Evolutionary conservation across 2,888 invertebrate genomes (phyloP).

Genomic region (Myopa testacea): DNA sequence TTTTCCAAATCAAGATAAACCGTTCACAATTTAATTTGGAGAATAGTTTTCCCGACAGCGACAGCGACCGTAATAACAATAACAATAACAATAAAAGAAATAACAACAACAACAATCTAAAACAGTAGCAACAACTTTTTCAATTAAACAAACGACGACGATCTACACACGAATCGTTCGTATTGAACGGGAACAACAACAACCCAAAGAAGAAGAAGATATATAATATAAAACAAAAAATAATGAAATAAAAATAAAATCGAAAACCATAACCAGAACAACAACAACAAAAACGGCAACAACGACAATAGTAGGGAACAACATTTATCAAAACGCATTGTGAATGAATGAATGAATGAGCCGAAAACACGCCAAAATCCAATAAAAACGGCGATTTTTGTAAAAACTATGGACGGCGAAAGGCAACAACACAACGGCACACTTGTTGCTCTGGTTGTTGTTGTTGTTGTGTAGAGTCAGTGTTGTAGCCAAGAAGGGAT

Average conservation of each 20-base stretch:
- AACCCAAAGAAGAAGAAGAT: background rate
- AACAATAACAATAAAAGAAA: slow-evolving; percentile 6
- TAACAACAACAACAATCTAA: too few species aligned
- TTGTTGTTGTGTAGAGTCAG: background rate
- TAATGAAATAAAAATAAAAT: background rate
- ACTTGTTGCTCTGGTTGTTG: background rate
- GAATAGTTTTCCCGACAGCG: background rate
- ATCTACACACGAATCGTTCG: slow-evolving; percentile 8
- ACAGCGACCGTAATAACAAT: background rate
- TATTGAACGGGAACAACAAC: slow-evolving; percentile 9
- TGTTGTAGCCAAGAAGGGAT: too few species aligned
- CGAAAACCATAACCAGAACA: slow-evolving; percentile 38
- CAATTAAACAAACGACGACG: slow-evolving; percentile 21
- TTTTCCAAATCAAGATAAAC: slow-evolving; percentile 14
- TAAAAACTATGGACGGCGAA: slow-evolving; percentile 16
- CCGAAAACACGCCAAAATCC: slow-evolving; percentile 25
- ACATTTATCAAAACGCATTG: slow-evolving; percentile 25
- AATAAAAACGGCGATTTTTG: slow-evolving; percentile 15
- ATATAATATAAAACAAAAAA: background rate
- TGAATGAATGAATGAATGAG: slow-evolving; percentile 29
- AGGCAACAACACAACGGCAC: background rate
- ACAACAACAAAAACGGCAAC: slow-evolving; percentile 30
- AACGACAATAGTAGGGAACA: slow-evolving; percentile 17
- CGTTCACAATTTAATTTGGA: slow-evolving; percentile 18
- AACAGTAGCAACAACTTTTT: slow-evolving; percentile 10